Conservation (phyloP, 2,113 vertebrate species). For the Eurystomus gularis region DNA sequence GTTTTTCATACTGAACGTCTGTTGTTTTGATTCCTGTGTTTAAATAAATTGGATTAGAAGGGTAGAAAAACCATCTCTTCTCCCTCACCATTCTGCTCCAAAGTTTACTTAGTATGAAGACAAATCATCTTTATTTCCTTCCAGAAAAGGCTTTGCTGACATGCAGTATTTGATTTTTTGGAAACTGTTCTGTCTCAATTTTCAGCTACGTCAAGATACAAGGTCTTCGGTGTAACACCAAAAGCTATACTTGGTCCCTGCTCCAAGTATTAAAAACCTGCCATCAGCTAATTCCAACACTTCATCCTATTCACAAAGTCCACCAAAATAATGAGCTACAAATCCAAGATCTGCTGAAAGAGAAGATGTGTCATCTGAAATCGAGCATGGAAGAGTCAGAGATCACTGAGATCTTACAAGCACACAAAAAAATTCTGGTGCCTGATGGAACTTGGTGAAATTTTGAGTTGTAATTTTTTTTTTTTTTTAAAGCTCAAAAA, state of each 20-base stretch:
- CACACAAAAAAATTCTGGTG: not conserved
- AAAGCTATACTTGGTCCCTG: not conserved
- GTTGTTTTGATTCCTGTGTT: conserved; percentile 34
- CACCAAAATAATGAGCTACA: not conserved
- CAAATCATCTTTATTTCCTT: not conserved
- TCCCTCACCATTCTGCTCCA: not conserved
- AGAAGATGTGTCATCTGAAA: not conserved
- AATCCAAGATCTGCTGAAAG: not conserved
- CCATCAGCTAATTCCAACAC: not conserved
- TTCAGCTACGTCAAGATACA: not conserved
- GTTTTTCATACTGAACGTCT: not conserved
- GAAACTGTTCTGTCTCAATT: not conserved
- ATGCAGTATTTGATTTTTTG: not conserved
- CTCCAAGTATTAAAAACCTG: not conserved
- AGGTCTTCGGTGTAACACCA: not conserved
- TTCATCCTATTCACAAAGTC: not conserved
- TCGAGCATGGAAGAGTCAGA: not conserved
- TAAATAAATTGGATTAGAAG: conserved; percentile 3
- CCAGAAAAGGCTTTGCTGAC: not conserved
- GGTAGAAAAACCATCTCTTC: not conserved
- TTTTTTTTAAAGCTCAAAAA: not conserved
- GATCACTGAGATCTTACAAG: not conserved
- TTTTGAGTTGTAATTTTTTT: not conserved
- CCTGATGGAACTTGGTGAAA: not conserved
- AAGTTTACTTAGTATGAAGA: not conserved